phyloP scores from a whole-genome alignment of 2,797 vertebrate species.

The Cyprinella venusta region DNA sequence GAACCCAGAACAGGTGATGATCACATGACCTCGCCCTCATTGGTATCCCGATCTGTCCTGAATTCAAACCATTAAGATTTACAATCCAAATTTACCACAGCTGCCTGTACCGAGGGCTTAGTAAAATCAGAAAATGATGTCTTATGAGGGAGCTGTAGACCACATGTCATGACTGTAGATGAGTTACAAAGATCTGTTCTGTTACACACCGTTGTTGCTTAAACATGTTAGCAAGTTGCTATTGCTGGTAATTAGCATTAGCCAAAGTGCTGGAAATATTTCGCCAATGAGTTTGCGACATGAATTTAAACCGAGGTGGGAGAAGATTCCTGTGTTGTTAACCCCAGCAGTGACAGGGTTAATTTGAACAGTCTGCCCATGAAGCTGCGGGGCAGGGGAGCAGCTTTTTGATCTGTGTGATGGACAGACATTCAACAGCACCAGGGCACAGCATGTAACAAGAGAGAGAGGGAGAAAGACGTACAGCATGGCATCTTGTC shows the following conservation, averaged over 20 bases:
- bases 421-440: conserved; percentile 60
- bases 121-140: conserved; percentile 22
- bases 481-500: conserved; percentile 56
- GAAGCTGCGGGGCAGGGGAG: conserved; percentile 50
- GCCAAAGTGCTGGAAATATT: background rate
- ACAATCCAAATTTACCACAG: conserved; percentile 42
- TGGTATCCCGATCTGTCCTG: background rate
- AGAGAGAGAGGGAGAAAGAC: conserved; percentile 35
- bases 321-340: conserved; percentile 41
- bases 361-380: conserved; percentile 48
- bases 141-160: background rate
- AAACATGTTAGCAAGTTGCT: background rate
- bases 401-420: conserved; percentile 64
- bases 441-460: conserved; percentile 48
- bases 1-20: conserved; percentile 1
- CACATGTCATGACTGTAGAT: background rate
- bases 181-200: conserved; percentile 11
- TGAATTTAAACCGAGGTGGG: conserved; percentile 20
- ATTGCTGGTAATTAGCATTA: conserved; percentile 12
- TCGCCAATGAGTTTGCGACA: conserved; percentile 8
- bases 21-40: conserved; percentile 16
- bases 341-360: conserved; percentile 55
- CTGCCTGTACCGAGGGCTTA: background rate
- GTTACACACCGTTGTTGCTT: background rate
- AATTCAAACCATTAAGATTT: conserved; percentile 36